These are phyloP conservation scores for Nesidiocoris tenuis DNA, from an alignment of 2,888 invertebrate genomes.

Conservation along the genomic window DNA sequence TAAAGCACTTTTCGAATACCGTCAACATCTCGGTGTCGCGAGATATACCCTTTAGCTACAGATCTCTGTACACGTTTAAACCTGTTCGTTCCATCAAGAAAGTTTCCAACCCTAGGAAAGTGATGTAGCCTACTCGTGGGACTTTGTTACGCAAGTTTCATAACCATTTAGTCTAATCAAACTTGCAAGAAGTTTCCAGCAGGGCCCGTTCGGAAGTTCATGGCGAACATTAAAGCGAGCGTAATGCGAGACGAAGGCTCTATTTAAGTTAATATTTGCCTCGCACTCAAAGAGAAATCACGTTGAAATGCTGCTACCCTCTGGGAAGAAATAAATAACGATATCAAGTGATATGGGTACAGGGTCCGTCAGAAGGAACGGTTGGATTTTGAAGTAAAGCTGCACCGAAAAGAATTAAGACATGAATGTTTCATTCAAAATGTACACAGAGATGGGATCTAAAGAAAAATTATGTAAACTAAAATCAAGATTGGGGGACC, in stretches of 20 bases:
- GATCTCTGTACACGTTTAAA: neutral
- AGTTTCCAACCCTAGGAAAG: neutral
- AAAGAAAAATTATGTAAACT: too few species aligned
- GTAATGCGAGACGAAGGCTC: neutral
- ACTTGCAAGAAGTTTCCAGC: neutral
- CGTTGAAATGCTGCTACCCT: too few species aligned
- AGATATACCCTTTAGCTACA: neutral
- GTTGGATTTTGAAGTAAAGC: too few species aligned
- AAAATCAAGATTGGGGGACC: too few species aligned
- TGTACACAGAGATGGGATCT: too few species aligned
- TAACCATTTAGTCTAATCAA: neutral
- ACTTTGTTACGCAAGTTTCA: neutral
- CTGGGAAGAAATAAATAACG: too few species aligned
- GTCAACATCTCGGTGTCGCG: too few species aligned
- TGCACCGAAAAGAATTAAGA: too few species aligned
- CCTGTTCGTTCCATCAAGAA: neutral
- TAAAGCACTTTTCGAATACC: too few species aligned
- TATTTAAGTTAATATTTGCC: neutral
- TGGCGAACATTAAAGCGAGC: neutral
- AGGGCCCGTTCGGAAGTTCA: neutral
- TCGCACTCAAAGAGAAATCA: neutral
- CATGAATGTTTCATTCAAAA: too few species aligned
- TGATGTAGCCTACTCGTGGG: neutral
- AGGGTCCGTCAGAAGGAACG: too few species aligned
- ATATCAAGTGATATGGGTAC: too few species aligned